Conservation (phyloP, 2,888 invertebrate genomes). For the Melolontha melolontha region DNA sequence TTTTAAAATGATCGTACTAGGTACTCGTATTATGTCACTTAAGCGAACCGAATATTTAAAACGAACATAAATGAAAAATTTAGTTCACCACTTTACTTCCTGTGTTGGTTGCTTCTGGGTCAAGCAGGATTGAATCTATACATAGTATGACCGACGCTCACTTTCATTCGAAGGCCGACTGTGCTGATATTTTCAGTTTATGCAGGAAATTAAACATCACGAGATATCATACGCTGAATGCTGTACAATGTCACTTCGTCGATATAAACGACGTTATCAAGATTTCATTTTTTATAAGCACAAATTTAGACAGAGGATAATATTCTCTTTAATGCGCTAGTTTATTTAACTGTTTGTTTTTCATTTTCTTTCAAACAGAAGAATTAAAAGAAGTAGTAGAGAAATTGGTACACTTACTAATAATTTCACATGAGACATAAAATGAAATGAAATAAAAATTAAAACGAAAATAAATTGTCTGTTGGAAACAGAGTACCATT, state of each 20-base stretch:
- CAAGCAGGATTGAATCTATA: slow-evolving; percentile 12
- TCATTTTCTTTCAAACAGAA: too few species aligned
- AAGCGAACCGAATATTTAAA: slow-evolving; percentile 10
- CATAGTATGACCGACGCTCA: not conserved
- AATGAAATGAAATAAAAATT: too few species aligned
- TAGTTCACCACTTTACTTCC: slow-evolving; percentile 6
- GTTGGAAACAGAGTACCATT: too few species aligned
- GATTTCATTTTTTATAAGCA: not conserved
- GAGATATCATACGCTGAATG: slow-evolving; percentile 31
- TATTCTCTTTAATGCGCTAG: not conserved
- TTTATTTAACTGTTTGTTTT: too few species aligned
- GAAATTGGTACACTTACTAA: too few species aligned
- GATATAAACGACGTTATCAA: slow-evolving; percentile 22
- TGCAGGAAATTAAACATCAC: slow-evolving; percentile 36
- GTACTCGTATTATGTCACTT: too few species aligned
- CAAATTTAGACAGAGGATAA: slow-evolving; percentile 3
- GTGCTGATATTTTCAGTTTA: slow-evolving; percentile 26
- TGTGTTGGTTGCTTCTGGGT: slow-evolving; percentile 14
- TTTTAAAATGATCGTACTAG: too few species aligned
- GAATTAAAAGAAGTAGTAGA: too few species aligned
- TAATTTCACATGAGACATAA: too few species aligned
- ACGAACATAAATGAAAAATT: slow-evolving; percentile 7
- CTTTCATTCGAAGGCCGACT: slow-evolving; percentile 10
- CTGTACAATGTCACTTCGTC: slow-evolving; percentile 4
- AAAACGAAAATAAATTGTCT: too few species aligned